Percentiles rank a stretch among this genome's conserved stretches.
These are phyloP conservation scores for Crepidodera aurea DNA, from an alignment of 2,888 invertebrate genomes.

Conservation along the genomic window DNA sequence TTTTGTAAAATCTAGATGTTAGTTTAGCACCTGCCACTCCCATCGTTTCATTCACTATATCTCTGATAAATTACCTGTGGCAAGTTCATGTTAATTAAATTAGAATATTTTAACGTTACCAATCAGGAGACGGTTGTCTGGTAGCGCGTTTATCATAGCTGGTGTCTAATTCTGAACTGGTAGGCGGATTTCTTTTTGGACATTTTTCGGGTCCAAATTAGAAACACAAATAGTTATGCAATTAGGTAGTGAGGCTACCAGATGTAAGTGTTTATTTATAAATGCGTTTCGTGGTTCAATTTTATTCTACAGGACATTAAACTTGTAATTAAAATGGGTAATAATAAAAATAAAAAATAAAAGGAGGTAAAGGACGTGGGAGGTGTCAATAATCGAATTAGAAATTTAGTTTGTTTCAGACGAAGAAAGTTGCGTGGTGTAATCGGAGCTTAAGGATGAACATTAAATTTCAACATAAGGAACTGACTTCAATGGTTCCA, in stretches of 20 bases:
- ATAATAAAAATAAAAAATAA: too few relatives aligned
- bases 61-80: constrained; percentile 17
- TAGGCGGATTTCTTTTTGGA: background rate
- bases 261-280: background rate
- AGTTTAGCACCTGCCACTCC: constrained; percentile 18
- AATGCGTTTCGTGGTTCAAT: too few relatives aligned
- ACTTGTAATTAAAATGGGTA: too few relatives aligned
- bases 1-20: constrained; percentile 12
- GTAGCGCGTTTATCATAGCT: background rate
- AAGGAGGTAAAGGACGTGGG: too few relatives aligned
- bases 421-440: too few relatives aligned
- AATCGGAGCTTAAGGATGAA: too few relatives aligned
- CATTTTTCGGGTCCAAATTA: background rate
- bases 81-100: constrained; percentile 21
- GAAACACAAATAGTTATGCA: background rate
- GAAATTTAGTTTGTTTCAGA: too few relatives aligned
- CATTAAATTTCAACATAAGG: too few relatives aligned
- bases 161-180: background rate
- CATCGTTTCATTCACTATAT: constrained; percentile 17
- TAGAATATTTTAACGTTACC: background rate
- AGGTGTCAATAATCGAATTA: too few relatives aligned
- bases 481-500: too few relatives aligned
- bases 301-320: too few relatives aligned
- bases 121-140: background rate
- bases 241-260: background rate